Conservation (phyloP, 2,797 vertebrate species). For the Myotis planiceps region DNA sequence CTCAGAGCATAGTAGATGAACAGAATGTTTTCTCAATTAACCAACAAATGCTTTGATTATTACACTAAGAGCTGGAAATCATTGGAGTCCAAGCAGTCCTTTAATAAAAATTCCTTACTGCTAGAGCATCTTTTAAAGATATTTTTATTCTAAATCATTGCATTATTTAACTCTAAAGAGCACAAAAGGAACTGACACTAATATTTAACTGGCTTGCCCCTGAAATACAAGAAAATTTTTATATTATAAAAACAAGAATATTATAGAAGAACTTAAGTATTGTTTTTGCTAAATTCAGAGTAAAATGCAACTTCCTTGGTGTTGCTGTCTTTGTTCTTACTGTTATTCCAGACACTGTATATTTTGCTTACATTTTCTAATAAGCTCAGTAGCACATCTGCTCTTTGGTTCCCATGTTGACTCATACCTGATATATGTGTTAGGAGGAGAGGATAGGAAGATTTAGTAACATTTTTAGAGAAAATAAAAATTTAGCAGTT, state of each 20-base stretch:
- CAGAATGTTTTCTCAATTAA: background rate
- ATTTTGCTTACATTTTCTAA: conserved; percentile 47
- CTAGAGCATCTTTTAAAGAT: background rate
- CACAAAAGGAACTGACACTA: background rate
- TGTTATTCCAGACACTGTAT: background rate
- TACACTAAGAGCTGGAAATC: background rate
- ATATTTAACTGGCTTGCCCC: background rate
- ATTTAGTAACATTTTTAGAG: conserved; percentile 52
- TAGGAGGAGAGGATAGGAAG: background rate
- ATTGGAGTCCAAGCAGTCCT: background rate
- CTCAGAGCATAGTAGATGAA: background rate
- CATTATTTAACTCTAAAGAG: background rate
- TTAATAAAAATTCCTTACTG: background rate
- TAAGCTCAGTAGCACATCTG: conserved; percentile 17
- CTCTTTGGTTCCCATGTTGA: background rate
- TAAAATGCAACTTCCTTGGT: background rate
- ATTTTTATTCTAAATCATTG: background rate
- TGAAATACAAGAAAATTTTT: background rate
- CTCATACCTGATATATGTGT: conserved; percentile 39
- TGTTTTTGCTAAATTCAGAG: background rate
- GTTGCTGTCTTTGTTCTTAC: background rate
- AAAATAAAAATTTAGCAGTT: background rate
- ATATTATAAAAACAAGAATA: background rate
- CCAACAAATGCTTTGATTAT: background rate
- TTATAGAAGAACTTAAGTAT: background rate